These are phyloP conservation scores for Calyptomena viridis DNA, from an alignment of 2,113 vertebrate genomes.

Conservation along the genomic window DNA sequence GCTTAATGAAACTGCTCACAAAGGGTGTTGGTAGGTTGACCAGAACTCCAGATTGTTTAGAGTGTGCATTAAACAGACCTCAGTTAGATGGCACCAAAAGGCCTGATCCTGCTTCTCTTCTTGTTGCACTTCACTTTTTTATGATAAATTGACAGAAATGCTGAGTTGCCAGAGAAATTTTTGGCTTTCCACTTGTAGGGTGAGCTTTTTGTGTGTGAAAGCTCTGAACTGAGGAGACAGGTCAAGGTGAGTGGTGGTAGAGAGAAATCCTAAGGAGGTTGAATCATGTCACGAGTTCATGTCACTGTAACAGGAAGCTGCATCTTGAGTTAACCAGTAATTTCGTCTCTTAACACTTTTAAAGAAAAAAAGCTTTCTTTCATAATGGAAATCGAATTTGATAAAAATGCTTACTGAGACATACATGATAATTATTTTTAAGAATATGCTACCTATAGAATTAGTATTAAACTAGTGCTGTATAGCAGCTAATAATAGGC, in stretches of 20 bases:
- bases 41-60: background rate
- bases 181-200: background rate
- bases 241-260: background rate
- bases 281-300: accelerated
- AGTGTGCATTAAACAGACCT: no score
- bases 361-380: background rate
- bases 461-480: background rate
- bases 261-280: background rate
- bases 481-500: background rate
- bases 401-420: background rate
- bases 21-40: background rate
- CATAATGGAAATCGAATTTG: background rate
- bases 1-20: background rate
- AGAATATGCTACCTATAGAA: background rate
- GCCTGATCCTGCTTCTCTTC: background rate
- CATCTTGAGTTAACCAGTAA: background rate
- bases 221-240: background rate
- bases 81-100: background rate
- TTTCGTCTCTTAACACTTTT: background rate
- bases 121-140: background rate
- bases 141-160: background rate
- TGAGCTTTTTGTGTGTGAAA: background rate
- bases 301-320: background rate
- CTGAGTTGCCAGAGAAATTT: background rate
- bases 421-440: accelerated